Conservation (phyloP, 2,888 invertebrate species). For the Athalia cordata region DNA sequence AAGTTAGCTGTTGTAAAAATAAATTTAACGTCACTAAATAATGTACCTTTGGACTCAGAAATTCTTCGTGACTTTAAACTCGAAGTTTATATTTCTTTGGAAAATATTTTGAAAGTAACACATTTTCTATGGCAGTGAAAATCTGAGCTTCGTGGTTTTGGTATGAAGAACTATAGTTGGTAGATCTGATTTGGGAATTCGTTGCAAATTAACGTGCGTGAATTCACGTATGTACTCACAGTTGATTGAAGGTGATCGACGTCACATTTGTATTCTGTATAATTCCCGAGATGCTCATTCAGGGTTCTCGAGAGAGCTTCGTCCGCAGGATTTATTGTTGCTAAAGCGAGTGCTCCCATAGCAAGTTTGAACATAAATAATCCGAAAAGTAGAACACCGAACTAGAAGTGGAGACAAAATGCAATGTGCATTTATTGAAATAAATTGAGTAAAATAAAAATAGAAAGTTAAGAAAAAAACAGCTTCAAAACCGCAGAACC, state of each 20-base stretch:
- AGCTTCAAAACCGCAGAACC: not conserved
- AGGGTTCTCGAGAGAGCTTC: not conserved
- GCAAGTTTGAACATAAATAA: conserved; percentile 23
- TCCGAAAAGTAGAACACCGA: conserved; percentile 38
- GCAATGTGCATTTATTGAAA: not conserved
- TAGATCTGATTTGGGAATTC: not conserved
- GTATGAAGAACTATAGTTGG: not conserved
- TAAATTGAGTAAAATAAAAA: not conserved
- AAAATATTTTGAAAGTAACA: not conserved
- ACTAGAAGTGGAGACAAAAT: not conserved
- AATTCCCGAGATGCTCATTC: conserved; percentile 12
- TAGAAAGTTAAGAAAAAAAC: not conserved
- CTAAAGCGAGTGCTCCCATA: not conserved
- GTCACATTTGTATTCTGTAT: conserved; percentile 8
- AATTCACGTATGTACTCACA: not conserved
- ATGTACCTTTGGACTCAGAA: not conserved
- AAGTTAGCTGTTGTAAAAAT: conserved; percentile 41
- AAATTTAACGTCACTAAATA: not conserved
- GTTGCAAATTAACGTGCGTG: not conserved
- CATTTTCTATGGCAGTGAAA: too few relatives aligned
- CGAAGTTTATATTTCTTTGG: not conserved
- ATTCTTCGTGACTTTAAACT: conserved; percentile 25
- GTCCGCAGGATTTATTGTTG: conserved; percentile 1
- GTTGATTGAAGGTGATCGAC: conserved; percentile 23
- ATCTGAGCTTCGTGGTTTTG: too few relatives aligned